These are phyloP conservation scores for Notothenia rossii DNA, from an alignment of 2,113 vertebrate genomes.

Conservation along the genomic window DNA sequence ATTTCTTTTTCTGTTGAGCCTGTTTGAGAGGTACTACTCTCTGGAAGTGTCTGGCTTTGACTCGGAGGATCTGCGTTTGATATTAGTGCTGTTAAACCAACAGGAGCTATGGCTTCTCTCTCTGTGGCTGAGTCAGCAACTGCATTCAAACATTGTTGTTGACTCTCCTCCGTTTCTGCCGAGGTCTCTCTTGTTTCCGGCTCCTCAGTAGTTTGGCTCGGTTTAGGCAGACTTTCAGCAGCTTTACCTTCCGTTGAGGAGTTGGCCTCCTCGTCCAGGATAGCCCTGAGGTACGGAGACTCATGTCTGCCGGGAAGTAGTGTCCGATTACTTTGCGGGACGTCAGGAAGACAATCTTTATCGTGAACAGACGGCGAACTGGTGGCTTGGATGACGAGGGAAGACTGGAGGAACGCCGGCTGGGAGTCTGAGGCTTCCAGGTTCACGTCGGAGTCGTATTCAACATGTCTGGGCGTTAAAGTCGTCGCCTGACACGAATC, in stretches of 20 bases:
- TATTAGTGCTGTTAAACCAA: slow-evolving; percentile 69
- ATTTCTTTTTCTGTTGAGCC: slow-evolving; percentile 57
- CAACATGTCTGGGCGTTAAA: slow-evolving; percentile 88
- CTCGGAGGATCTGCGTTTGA: slow-evolving; percentile 72
- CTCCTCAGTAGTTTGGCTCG: slow-evolving; percentile 84
- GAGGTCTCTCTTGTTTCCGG: slow-evolving; percentile 80
- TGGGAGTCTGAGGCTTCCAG: slow-evolving; percentile 93
- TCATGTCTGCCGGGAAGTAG: slow-evolving; percentile 82
- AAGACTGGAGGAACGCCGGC: slow-evolving; percentile 92
- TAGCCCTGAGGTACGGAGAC: slow-evolving; percentile 88
- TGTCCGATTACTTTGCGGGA: slow-evolving; percentile 83
- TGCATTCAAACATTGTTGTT: slow-evolving; percentile 70
- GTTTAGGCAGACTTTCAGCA: slow-evolving; percentile 83
- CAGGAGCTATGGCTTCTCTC: slow-evolving; percentile 76
- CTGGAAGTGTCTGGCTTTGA: slow-evolving; percentile 66
- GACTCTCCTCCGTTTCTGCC: slow-evolving; percentile 74
- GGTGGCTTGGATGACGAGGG: slow-evolving; percentile 88
- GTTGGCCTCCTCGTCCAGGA: slow-evolving; percentile 91
- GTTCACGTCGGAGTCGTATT: slow-evolving; percentile 93
- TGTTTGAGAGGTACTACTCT: slow-evolving; percentile 55
- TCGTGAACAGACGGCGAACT: slow-evolving; percentile 91
- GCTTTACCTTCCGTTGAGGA: slow-evolving; percentile 84
- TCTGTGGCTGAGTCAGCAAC: slow-evolving; percentile 75
- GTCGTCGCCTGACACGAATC: slow-evolving; percentile 91
- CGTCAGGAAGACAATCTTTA: slow-evolving; percentile 88